Evolutionary conservation across 1,140 invertebrate species (phyloP).

Genomic region (Drosophila malerkotliana): DNA sequence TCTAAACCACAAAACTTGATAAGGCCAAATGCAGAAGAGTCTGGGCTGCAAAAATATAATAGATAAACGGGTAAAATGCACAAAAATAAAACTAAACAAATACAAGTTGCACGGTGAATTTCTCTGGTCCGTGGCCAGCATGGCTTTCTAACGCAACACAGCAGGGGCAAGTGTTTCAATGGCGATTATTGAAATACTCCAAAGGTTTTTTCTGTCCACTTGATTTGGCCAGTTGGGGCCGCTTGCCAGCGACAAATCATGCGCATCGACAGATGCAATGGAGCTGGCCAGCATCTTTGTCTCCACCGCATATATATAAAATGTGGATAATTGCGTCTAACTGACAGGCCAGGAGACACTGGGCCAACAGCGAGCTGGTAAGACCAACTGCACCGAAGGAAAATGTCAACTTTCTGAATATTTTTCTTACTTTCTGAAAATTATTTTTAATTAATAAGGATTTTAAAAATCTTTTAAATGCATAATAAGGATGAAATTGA

Average conservation of each 20-base stretch:
- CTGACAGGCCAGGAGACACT: slow-evolving; percentile 34
- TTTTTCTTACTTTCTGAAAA: not conserved
- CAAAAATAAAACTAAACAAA: slow-evolving; percentile 37
- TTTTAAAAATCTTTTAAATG: not conserved
- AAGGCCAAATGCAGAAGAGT: slow-evolving; percentile 47
- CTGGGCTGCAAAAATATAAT: slow-evolving; percentile 14
- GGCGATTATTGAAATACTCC: slow-evolving; percentile 75
- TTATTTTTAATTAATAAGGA: not conserved
- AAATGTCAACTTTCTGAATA: not conserved
- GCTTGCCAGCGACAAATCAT: slow-evolving; percentile 63
- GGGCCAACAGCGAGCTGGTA: slow-evolving; percentile 7
- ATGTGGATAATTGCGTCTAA: slow-evolving; percentile 75
- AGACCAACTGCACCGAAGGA: slow-evolving; percentile 19
- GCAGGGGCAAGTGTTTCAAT: slow-evolving; percentile 6
- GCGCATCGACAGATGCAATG: slow-evolving; percentile 39
- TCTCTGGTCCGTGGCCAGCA: slow-evolving; percentile 35
- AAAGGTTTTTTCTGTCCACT: slow-evolving; percentile 72
- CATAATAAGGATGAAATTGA: too few species aligned
- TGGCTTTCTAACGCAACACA: slow-evolving; percentile 71
- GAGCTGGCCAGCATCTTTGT: slow-evolving; percentile 45
- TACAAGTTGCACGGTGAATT: slow-evolving; percentile 49
- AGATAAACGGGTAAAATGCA: slow-evolving; percentile 24
- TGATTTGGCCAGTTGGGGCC: slow-evolving; percentile 21
- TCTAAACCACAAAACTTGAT: slow-evolving; percentile 61
- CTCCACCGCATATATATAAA: slow-evolving; percentile 44